phyloP scores from a whole-genome alignment of 2,888 invertebrate species.

The Callosobruchus maculatus region DNA sequence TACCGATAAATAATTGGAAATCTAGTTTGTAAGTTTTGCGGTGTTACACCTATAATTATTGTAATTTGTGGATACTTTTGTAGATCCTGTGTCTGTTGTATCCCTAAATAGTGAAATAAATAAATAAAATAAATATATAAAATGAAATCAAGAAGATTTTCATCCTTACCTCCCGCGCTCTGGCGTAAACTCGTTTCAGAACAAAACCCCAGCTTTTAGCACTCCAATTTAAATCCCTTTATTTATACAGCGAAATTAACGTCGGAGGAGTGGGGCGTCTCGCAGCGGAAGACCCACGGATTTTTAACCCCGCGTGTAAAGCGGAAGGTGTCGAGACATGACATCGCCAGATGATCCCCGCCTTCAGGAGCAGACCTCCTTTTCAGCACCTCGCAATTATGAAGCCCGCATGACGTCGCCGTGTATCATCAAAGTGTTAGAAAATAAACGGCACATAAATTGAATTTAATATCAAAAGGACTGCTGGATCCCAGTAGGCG shows the following conservation, averaged over 20 bases:
- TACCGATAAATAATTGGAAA: too few relatives aligned
- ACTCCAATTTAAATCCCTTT: too few relatives aligned
- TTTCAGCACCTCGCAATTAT: constrained; percentile 37
- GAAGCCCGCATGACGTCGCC: constrained; percentile 40
- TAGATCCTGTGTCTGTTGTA: too few relatives aligned
- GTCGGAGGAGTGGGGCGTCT: background rate
- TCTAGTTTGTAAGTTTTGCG: too few relatives aligned
- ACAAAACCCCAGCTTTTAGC: too few relatives aligned
- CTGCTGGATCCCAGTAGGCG: constrained; percentile 30
- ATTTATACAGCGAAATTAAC: background rate
- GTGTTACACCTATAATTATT: too few relatives aligned
- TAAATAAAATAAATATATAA: too few relatives aligned
- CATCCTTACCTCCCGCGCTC: too few relatives aligned
- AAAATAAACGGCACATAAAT: constrained; percentile 38
- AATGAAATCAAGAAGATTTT: too few relatives aligned
- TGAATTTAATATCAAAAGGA: constrained; percentile 41
- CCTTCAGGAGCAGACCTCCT: constrained; percentile 21
- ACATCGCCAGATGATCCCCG: background rate
- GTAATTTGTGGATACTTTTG: too few relatives aligned
- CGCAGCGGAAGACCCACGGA: background rate
- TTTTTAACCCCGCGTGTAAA: background rate
- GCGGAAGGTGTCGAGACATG: background rate
- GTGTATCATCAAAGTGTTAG: constrained; percentile 39
- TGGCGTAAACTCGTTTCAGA: too few relatives aligned
- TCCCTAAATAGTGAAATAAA: too few relatives aligned